phyloP scores from a whole-genome alignment of 2,797 vertebrate species.

The Sitta carolinensis region DNA sequence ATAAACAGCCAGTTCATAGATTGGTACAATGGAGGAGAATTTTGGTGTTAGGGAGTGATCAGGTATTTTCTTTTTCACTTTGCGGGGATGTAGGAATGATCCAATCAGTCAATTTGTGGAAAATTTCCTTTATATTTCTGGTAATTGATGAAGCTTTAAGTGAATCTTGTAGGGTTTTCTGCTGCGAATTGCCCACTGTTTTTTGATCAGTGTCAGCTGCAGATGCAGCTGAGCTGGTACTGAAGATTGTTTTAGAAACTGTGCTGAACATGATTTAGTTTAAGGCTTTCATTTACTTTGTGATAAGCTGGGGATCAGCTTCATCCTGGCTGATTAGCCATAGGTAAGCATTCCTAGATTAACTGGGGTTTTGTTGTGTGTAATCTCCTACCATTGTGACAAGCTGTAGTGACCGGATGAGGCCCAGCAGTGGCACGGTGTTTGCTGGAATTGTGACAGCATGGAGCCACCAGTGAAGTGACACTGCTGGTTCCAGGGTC shows the following conservation, averaged over 20 bases:
- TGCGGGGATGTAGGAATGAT: neutral
- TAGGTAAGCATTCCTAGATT: neutral
- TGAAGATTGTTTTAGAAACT: neutral
- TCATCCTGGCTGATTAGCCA: neutral
- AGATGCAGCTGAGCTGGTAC: neutral
- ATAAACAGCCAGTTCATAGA: neutral
- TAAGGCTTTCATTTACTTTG: slow-evolving; percentile 26
- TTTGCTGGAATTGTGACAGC: neutral
- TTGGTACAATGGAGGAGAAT: neutral
- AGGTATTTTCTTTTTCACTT: neutral
- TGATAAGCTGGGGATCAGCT: slow-evolving; percentile 13
- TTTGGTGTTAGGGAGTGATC: neutral
- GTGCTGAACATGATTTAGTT: neutral
- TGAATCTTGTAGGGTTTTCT: neutral
- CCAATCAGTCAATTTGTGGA: neutral
- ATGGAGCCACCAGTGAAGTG: neutral
- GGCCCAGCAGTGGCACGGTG: neutral
- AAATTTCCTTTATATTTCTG: neutral
- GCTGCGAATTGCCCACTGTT: neutral
- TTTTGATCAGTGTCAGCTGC: neutral
- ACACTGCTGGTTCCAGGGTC: neutral
- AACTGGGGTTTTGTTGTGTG: neutral
- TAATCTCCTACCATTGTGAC: neutral
- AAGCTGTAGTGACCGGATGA: neutral
- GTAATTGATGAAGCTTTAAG: neutral